Percentiles rank a stretch among this genome's conserved stretches.
Conservation (phyloP, 1,140 invertebrate species). For the Piezodorus guildinii region DNA sequence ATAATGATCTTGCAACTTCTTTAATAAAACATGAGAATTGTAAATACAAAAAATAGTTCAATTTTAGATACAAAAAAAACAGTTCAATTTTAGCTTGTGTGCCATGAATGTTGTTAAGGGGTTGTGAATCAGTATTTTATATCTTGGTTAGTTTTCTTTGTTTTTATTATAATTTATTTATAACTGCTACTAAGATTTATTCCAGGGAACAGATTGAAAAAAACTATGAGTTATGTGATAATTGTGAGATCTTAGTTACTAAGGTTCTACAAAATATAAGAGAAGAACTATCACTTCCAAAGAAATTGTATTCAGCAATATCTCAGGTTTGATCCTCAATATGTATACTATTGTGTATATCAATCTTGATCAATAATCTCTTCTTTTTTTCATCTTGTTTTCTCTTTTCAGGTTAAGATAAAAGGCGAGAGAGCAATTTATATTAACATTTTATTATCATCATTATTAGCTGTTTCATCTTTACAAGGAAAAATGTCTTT, state of each 20-base stretch:
- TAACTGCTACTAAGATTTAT: background rate
- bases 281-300: constrained; percentile 14
- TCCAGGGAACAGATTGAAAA: constrained; percentile 21
- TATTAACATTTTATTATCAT: background rate
- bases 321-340: constrained; percentile 1
- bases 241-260: constrained; percentile 16
- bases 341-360: no score
- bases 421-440: background rate
- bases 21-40: no score
- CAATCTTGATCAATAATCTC: no score
- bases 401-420: background rate
- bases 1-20: no score
- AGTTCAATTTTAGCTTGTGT: no score
- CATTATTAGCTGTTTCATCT: background rate
- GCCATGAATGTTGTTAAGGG: no score
- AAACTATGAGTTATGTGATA: constrained; percentile 8
- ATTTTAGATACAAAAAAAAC: no score
- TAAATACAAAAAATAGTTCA: no score
- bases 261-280: constrained; percentile 17
- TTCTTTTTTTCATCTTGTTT: background rate
- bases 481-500: background rate
- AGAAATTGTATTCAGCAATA: background rate
- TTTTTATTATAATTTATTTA: background rate
- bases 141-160: background rate
- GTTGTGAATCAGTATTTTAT: background rate